phyloP scores from a whole-genome alignment of 2,888 invertebrate genomes.

The Eilema caniola region DNA sequence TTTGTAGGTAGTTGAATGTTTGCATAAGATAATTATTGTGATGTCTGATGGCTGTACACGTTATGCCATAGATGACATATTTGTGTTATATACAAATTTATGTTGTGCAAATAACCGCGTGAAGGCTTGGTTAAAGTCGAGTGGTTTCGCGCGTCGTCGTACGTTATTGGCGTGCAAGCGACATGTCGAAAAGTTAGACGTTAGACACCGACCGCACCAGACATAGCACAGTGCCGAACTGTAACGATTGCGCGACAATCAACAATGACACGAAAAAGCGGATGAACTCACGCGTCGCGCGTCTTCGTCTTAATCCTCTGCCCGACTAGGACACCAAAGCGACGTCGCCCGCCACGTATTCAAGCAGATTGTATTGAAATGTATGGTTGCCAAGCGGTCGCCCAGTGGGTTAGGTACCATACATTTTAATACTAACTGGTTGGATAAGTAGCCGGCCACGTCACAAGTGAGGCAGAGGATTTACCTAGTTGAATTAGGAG shows the following conservation, averaged over 20 bases:
- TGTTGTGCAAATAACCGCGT: background rate
- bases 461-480: too few relatives aligned
- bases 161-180: background rate
- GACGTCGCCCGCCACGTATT: too few relatives aligned
- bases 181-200: too few relatives aligned
- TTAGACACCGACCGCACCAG: background rate
- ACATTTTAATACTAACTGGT: too few relatives aligned
- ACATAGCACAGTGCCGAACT: background rate
- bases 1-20: slow-evolving; percentile 33
- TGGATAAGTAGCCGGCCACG: too few relatives aligned
- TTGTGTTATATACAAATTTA: background rate
- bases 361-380: too few relatives aligned
- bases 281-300: too few relatives aligned
- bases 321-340: too few relatives aligned
- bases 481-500: too few relatives aligned
- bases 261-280: background rate
- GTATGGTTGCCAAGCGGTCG: too few relatives aligned
- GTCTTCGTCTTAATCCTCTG: too few relatives aligned
- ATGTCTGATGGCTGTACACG: background rate
- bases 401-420: too few relatives aligned
- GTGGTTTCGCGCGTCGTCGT: background rate
- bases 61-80: background rate
- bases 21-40: slow-evolving; percentile 20
- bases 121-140: background rate
- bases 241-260: background rate